Evolutionary conservation across 2,113 vertebrate genomes (phyloP).

Genomic region (Marmota monax): DNA sequence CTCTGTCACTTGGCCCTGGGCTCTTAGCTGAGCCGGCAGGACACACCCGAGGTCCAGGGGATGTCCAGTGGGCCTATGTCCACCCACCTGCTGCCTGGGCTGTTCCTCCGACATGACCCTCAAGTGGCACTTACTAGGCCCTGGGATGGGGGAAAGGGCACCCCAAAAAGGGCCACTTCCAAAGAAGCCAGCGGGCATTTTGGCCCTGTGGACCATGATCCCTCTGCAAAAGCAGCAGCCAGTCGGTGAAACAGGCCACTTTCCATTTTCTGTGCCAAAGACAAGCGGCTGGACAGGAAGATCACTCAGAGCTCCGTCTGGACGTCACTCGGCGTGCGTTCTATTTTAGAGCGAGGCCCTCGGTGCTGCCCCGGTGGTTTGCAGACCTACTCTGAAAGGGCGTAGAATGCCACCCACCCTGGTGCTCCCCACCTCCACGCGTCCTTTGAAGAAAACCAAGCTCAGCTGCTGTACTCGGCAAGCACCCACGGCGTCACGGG

Average conservation of each 20-base stretch:
- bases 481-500: neutral
- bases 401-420: constrained; percentile 73
- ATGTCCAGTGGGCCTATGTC: accelerated
- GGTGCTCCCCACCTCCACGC: constrained; percentile 43
- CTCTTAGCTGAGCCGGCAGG: neutral
- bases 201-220: neutral
- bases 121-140: neutral
- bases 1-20: too few species aligned
- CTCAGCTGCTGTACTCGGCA: constrained; percentile 26
- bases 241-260: neutral
- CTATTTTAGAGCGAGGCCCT: constrained; percentile 74
- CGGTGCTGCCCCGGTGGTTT: constrained; percentile 61
- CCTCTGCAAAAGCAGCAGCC: constrained; percentile 3
- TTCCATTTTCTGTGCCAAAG: constrained; percentile 42
- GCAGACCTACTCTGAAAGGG: constrained; percentile 77
- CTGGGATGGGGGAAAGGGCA: neutral
- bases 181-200: neutral
- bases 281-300: neutral
- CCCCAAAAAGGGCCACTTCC: neutral
- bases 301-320: neutral
- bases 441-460: constrained; percentile 72
- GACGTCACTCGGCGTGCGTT: neutral
- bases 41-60: neutral
- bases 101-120: neutral
- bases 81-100: accelerated